Conservation (phyloP, 1,140 invertebrate genomes). For the Laupala kohalensis region DNA sequence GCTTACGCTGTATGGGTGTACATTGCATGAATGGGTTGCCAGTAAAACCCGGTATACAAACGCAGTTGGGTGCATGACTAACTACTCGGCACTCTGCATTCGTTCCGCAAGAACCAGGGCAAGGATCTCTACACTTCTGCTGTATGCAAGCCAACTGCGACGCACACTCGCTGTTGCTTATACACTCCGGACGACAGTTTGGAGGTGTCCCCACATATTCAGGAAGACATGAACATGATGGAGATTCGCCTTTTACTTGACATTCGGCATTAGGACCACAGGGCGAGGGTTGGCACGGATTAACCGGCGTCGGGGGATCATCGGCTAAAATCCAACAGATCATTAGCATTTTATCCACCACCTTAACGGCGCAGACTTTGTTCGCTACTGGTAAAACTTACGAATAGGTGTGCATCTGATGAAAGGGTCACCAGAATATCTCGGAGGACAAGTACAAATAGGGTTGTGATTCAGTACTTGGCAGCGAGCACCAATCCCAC, state of each 20-base stretch:
- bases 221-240: constrained; percentile 22
- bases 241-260: constrained; percentile 27
- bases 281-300: constrained; percentile 34
- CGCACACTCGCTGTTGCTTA: constrained; percentile 23
- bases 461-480: constrained; percentile 40
- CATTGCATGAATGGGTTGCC: constrained; percentile 27
- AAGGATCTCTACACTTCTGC: constrained; percentile 26
- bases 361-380: constrained; percentile 19
- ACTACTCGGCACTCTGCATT: constrained; percentile 28
- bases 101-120: constrained; percentile 26
- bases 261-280: constrained; percentile 49
- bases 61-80: constrained; percentile 28
- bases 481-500: constrained; percentile 35
- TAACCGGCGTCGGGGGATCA: not conserved
- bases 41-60: constrained; percentile 27
- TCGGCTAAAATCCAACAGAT: no score
- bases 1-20: not conserved
- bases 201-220: constrained; percentile 24
- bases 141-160: constrained; percentile 22
- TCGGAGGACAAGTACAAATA: constrained; percentile 37
- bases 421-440: constrained; percentile 42
- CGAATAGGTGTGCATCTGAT: constrained; percentile 29
- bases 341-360: no score
- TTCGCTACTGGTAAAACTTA: constrained; percentile 23
- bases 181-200: constrained; percentile 24